These are phyloP conservation scores for Cheilosia impressa DNA, from an alignment of 2,888 invertebrate species.

Conservation along the genomic window DNA sequence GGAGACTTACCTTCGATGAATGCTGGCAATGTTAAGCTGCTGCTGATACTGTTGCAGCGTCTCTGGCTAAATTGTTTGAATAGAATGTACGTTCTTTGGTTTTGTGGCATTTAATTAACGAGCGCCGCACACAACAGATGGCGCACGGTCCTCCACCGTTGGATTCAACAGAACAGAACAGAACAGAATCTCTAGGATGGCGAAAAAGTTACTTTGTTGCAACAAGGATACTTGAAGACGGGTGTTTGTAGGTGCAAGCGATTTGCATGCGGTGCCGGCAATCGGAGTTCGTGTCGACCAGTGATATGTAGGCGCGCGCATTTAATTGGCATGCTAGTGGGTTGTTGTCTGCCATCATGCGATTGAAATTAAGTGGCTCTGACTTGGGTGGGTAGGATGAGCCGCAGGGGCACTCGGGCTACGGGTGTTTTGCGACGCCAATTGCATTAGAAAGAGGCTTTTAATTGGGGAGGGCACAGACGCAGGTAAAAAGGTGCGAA, in stretches of 20 bases:
- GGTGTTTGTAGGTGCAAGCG: background rate
- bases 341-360: background rate
- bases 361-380: background rate
- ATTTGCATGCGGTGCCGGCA: background rate
- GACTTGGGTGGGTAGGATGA: no score
- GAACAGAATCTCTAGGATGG: background rate
- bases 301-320: background rate
- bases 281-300: background rate
- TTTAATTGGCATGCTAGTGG: background rate
- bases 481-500: no score
- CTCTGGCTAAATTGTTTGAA: conserved; percentile 10
- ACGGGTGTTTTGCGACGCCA: background rate
- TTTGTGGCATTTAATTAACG: conserved; percentile 7
- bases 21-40: background rate
- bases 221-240: background rate
- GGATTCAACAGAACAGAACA: no score
- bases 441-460: no score
- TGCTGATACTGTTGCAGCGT: background rate
- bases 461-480: no score
- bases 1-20: background rate
- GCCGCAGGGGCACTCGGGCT: no score
- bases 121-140: background rate
- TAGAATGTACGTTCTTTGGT: background rate
- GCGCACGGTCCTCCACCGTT: background rate
- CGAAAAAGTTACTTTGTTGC: background rate